These are phyloP conservation scores for Tachuris rubrigastra DNA, from an alignment of 2,113 vertebrate species.

Conservation along the genomic window DNA sequence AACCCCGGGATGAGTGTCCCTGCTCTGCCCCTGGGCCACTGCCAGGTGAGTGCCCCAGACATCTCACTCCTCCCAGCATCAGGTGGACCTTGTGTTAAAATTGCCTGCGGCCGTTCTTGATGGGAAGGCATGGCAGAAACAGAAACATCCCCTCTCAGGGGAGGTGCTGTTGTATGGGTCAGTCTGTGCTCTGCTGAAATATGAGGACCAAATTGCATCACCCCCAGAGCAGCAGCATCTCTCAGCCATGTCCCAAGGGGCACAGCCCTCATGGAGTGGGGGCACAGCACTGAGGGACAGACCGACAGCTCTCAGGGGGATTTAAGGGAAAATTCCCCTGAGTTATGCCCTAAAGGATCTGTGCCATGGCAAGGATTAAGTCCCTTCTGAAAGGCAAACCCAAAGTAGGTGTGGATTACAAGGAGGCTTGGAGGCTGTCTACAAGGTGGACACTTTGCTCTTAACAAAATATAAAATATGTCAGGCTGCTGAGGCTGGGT, in stretches of 20 bases:
- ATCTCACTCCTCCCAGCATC: neutral
- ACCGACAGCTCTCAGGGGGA: neutral
- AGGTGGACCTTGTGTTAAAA: neutral
- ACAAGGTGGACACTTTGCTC: neutral
- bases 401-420: neutral
- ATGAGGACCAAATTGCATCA: accelerated
- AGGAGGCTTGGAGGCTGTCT: neutral
- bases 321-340: neutral
- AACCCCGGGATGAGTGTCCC: accelerated
- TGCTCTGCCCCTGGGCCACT: accelerated
- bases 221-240: neutral
- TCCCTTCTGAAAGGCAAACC: neutral
- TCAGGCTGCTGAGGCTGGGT: neutral
- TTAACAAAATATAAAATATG: accelerated
- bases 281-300: neutral
- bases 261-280: neutral
- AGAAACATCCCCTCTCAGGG: neutral
- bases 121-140: neutral
- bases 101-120: accelerated
- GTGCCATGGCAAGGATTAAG: neutral
- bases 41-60: neutral
- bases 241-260: neutral
- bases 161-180: neutral
- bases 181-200: neutral
- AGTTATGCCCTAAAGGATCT: neutral